Base-by-base conservation (phyloP, 1,140 invertebrate species). In the Mactra quadrangularis region DNA sequence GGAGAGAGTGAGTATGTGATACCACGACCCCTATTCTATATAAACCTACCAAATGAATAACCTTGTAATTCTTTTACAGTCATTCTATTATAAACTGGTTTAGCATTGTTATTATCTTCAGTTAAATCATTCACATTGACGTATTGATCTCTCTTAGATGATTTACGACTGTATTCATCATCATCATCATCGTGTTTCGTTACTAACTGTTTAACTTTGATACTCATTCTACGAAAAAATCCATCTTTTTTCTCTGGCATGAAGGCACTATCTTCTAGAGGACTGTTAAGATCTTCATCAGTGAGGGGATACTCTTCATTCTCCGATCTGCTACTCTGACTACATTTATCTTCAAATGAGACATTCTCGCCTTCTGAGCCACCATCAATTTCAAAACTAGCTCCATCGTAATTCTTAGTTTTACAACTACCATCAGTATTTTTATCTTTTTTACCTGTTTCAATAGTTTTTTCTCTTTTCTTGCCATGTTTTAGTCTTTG, bases 171-270 rank as follows among this genome's bases (percentile, higher is more conserved):
- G 52, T 57, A 11, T 38, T 68, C 82, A 66, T n/a, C 25, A 13
- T 72, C 47, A 15, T 83, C 70, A n/a, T 88, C 82, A 47, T 89
- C 88, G 45, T 84, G 68, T 83, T 19, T 75, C 76, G 47, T 62
- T 78, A 84, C 66, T 70, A 86, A 82, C 41, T 72, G 60, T 71
- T 86, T 85, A 7, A 91, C 76, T 74, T 89, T 89, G 4, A 85
- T 72, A 85, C 90, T 91, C 82, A 91, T 89, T 60, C 87, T 71
- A 0, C 86, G 68, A n/a, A 91, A 84, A 53, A 90, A 87, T 41
- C 84, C 70, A 17, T 64, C 41, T 38, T 52, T 72, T 25, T 74
- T 74, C 3, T 74, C 35, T 15, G 47, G 4, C 31, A 45, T 60
- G 50, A 74, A 74, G 4, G 52, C 52, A 4, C 15, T 9, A 25